Evolutionary conservation across 2,797 vertebrate species (phyloP), one percentile per base, ranked within the genome.

Genomic region (Argyrosomus regius): DNA sequence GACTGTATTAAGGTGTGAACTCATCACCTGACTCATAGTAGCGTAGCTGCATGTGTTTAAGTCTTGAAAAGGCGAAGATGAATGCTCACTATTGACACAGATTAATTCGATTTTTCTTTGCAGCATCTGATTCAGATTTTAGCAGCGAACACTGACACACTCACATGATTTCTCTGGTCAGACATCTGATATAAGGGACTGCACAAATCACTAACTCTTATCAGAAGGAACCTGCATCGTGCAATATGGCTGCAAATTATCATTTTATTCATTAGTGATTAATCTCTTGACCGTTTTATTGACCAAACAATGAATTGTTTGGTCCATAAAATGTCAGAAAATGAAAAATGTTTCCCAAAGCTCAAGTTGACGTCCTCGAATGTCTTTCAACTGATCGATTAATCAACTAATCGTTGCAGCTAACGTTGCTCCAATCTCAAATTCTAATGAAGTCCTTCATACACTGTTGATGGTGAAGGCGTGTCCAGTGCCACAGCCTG

Each of bases 1-100:
- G 88, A 93, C 60, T 82, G 66, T 41, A 92, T 95, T 31, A 94
- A 94, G 94, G 96, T 96, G 58, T 46, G 62, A 78, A 53, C 18
- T 24, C n/a, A 5, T n/a, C 1, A 17, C 57, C 48, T 2, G 48
- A 31, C 5, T 52, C 12, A 17, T 50, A 17, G 11, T 5, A 24
- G 17, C 41, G 22, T 5, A 53, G 48, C 18, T 35, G 35, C 52
- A 17, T 41, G 54, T 28, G 5, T 69, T 43, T n/a, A 31, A 26
- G 48, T 52, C 12, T 45, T 39, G 35, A 39, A 39, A 39, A 39
- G 35, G 8, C 2, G 35, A 39, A 2, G 35, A 9, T 39, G 35
- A 39, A 39, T 17, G 9, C 61, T 50, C n/a, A 13, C 1, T 18
- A 3, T 18, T 67, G 46, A 66, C 7, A 52, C 60, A n/a, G 13